Percentiles rank a stretch among this genome's conserved stretches.
Conservation (phyloP, 2,797 vertebrate genomes). For the Spea hammondii region DNA sequence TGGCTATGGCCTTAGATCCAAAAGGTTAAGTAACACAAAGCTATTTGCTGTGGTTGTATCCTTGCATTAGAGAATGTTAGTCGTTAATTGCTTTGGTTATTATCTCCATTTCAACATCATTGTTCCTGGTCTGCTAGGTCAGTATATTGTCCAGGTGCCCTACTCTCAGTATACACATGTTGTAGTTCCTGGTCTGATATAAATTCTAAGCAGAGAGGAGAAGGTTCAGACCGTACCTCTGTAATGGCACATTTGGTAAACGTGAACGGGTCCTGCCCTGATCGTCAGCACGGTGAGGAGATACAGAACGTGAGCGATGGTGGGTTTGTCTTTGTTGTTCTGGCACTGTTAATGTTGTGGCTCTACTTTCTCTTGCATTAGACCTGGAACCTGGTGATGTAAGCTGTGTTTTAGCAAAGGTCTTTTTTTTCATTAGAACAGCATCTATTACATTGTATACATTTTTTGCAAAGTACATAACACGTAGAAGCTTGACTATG, state of each 20-base stretch:
- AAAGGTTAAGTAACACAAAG: no score
- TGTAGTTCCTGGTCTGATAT: no score
- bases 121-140: no score
- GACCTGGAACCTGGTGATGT: constrained; percentile 80
- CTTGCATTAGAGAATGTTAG: no score
- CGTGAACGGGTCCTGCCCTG: constrained; percentile 90
- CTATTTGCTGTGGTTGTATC: no score
- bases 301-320: constrained; percentile 94
- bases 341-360: constrained; percentile 87
- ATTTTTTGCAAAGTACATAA: neutral
- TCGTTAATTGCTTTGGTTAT: no score
- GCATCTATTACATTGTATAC: neutral
- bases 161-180: no score
- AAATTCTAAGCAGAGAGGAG: no score
- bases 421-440: neutral
- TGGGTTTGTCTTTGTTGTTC: constrained; percentile 87
- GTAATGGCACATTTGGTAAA: constrained; percentile 93
- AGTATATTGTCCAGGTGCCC: no score
- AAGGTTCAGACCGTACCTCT: constrained; percentile 74
- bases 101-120: no score
- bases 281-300: constrained; percentile 90
- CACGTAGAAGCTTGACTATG: no score
- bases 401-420: constrained; percentile 2
- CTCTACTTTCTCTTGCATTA: constrained; percentile 83
- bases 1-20: no score